Conservation (phyloP, 2,113 vertebrate species). For the Hipposideros armiger region DNA sequence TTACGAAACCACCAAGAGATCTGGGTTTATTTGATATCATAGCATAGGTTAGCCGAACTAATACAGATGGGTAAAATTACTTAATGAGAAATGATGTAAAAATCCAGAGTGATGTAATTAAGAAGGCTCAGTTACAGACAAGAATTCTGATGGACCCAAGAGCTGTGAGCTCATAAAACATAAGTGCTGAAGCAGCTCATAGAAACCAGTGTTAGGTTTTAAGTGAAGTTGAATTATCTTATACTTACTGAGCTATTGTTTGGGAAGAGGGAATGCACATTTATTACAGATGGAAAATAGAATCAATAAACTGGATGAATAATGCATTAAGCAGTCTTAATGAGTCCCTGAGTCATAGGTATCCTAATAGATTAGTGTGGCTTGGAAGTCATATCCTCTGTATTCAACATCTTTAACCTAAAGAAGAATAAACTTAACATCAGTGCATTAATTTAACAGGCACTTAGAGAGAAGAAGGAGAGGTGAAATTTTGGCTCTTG, state of each 20-base stretch:
- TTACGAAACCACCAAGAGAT: constrained; percentile 1
- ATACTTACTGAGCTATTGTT: constrained; percentile 39
- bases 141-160: constrained; percentile 35
- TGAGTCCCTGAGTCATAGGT: neutral
- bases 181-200: constrained; percentile 22
- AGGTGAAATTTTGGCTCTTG: neutral
- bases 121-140: neutral
- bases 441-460: neutral
- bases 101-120: constrained; percentile 42
- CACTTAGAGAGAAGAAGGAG: neutral
- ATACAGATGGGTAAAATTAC: neutral
- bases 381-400: neutral
- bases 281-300: constrained; percentile 59
- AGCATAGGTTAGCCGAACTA: neutral
- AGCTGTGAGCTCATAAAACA: constrained; percentile 33
- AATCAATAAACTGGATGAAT: constrained; percentile 69
- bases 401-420: constrained; percentile 33
- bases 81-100: neutral
- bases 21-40: neutral
- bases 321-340: constrained; percentile 53
- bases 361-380: constrained; percentile 2
- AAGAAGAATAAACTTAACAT: constrained; percentile 46
- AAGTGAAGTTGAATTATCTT: constrained; percentile 49
- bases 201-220: constrained; percentile 37
- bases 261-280: neutral